Evolutionary conservation across 2,797 vertebrate species (phyloP), one percentile per base, ranked within the genome.

Genomic region (Helostoma temminkii): DNA sequence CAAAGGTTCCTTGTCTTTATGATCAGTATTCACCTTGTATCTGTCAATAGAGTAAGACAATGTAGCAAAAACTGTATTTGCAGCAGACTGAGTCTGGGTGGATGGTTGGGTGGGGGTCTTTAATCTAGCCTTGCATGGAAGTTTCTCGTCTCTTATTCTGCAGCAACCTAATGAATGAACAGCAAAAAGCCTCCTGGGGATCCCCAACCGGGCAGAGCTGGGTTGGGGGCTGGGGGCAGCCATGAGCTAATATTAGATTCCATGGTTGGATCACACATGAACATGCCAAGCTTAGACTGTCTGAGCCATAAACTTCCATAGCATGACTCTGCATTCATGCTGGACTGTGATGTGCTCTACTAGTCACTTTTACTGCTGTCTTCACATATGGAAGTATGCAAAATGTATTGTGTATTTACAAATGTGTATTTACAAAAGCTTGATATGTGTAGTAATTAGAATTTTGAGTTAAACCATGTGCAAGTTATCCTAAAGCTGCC

Each of bases 131-230:
- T 77, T 46, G 69, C 46, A 28, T 82, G 66, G 75, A 65, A 85
- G 54, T 69, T 74, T 26, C 60, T 65, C 71, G 81, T 77, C 74
- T 72, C 71, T 66, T 68, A 64, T 74, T 78, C 64, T 49, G 71
- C 45, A 43, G 76, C 73, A 74, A 74, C 56, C 79, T 90, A 84
- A 90, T 88, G 84, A 88, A 90, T 80, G 85, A 85, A 76, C 78
- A 71, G 78, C 70, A 81, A 81, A 88, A 83, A 81, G 73, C 64
- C 87, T 85, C 83, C 68, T 63, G 87, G 83, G 92, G 82, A 88
- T 80, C 79, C 85, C 85, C 81, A 64, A 60, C 80, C 55, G 25
- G 15, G 49, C 54, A 67, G 62, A 39, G 30, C 42, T 36, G 62
- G 62, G 50, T 36, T 42, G 41, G 28, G 24, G 53, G 30, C 56